Percentiles rank a stretch among this genome's conserved stretches.
Evolutionary conservation across 2,113 vertebrate genomes (phyloP).

Genomic region (Platycercus adscitus): DNA sequence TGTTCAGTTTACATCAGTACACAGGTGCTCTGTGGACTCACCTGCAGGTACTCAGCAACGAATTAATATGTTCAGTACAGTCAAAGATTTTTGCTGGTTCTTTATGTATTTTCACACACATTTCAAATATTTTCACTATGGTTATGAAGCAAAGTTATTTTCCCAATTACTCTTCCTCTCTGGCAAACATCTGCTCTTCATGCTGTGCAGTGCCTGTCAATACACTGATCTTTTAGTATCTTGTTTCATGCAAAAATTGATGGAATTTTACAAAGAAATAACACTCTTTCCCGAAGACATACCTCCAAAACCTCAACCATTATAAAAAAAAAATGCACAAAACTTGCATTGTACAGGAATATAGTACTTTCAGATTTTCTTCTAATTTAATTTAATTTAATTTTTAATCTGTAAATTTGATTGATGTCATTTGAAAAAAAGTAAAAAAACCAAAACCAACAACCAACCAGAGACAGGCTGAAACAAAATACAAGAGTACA

Average conservation of each 20-base stretch:
- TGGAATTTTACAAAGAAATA: neutral
- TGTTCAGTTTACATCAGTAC: neutral
- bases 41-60: neutral
- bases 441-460: neutral
- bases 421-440: neutral
- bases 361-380: neutral
- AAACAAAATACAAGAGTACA: conserved; percentile 38
- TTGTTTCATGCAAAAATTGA: neutral
- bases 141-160: neutral
- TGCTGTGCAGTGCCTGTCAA: neutral
- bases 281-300: neutral
- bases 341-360: neutral
- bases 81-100: neutral
- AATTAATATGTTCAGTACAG: neutral
- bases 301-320: neutral
- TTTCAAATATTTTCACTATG: neutral
- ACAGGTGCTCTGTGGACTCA: neutral
- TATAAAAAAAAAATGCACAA: neutral
- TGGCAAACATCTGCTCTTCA: conserved; percentile 1
- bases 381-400: neutral
- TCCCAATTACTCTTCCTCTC: neutral
- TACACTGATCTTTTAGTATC: neutral
- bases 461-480: neutral
- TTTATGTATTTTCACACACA: neutral
- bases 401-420: neutral